Conservation (phyloP, 2,113 vertebrate species). For the Nycticebus coucang region DNA sequence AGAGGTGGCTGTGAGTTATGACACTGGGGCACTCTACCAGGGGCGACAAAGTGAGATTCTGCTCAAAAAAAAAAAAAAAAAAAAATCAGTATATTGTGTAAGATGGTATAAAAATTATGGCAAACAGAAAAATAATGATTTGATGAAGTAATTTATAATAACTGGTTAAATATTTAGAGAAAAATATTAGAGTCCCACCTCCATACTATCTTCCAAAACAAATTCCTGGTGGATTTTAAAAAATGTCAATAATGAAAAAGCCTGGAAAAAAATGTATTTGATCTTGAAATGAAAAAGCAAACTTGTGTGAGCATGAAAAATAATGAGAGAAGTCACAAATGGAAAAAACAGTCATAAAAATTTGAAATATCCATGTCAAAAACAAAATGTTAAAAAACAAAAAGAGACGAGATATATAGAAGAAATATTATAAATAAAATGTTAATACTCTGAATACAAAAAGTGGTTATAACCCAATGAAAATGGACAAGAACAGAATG, state of each 20-base stretch:
- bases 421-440: constrained; percentile 47
- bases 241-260: constrained; percentile 27
- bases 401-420: not conserved
- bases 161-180: constrained; percentile 14
- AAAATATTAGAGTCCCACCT: not conserved
- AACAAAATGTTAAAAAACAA: not conserved
- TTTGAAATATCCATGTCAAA: not conserved
- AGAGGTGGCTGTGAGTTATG: no score
- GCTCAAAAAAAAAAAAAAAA: not conserved
- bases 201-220: not conserved
- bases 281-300: constrained; percentile 42
- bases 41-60: no score
- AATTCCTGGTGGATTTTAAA: constrained; percentile 15
- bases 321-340: constrained; percentile 14
- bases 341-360: not conserved
- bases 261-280: not conserved
- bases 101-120: not conserved
- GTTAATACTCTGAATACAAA: not conserved
- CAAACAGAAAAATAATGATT: constrained; percentile 3
- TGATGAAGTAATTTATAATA: not conserved
- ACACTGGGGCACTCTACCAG: no score
- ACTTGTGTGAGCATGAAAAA: constrained; percentile 36
- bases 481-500: not conserved
- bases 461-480: not conserved
- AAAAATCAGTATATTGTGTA: not conserved